Evolutionary conservation across 37 sponge, comb jelly and placozoan genomes (phyloP), one percentile per base, ranked within the genome.

Genomic region (Spongilla lacustris): DNA sequence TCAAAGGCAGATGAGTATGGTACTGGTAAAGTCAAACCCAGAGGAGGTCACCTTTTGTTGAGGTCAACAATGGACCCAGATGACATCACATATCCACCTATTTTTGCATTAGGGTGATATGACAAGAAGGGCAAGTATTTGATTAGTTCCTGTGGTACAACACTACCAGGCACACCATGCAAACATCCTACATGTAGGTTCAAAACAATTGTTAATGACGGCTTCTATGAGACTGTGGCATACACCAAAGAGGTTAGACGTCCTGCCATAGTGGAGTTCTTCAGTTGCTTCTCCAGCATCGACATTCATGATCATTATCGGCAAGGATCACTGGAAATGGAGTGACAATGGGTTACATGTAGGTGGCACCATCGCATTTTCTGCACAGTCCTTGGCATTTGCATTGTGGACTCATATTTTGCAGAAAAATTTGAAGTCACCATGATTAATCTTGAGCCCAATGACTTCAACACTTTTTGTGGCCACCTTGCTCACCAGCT

Each of bases 321-420:
- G 58, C 58, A 58, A 58, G 58, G 58, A 58, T 58, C 58, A 58
- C 58, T 58, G 58, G 58, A 58, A 58, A 58, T 58, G 58, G 58
- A 58, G 58, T 14, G 58, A 17, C 58, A 58, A 58, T 58, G 19
- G 58, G 58, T 58, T 58, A 58, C 58, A 58, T 17, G 21, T 58
- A 58, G 21, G 58, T 58, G 58, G 58, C 58, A 58, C 58, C 19
- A 58, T 58, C 58, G 21, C 58, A 58, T 58, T 58, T 58, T 58
- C 58, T 58, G 58, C 58, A 58, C 58, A 58, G 58, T 6, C 58
- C 58, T 58, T 58, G 58, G 58, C 58, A 58, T 14, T 58, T 58
- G 19, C 58, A 58, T 58, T 14, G 19, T 58, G 58, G 58, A 58
- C 58, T 58, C 58, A 58, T 58, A 10, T 58, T 58, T 58, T 58